These are phyloP conservation scores for Microctenopoma steveboyesi DNA, from an alignment of 2,797 vertebrate genomes.

Conservation along the genomic window DNA sequence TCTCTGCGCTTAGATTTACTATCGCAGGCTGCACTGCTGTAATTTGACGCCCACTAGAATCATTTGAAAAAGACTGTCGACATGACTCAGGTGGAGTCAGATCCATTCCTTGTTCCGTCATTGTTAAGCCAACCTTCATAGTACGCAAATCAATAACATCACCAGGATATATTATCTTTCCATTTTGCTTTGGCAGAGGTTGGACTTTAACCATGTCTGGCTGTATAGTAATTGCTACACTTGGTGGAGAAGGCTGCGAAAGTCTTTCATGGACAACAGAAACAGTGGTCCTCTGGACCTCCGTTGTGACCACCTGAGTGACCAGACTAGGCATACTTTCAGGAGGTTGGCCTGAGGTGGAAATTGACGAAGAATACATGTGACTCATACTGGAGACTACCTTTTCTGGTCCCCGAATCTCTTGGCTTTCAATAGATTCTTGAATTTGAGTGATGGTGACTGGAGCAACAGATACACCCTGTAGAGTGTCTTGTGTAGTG, in stretches of 20 bases:
- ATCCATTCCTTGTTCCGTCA: slow-evolving; percentile 90
- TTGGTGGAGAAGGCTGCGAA: slow-evolving; percentile 81
- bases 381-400: slow-evolving; percentile 86
- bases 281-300: slow-evolving; percentile 86
- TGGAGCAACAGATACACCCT: slow-evolving; percentile 69
- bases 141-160: slow-evolving; percentile 95
- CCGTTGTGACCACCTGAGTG: slow-evolving; percentile 86
- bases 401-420: slow-evolving; percentile 83
- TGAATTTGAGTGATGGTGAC: slow-evolving; percentile 83
- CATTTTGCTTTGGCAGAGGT: slow-evolving; percentile 86
- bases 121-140: slow-evolving; percentile 86
- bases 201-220: slow-evolving; percentile 83
- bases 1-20: slow-evolving; percentile 91
- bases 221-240: slow-evolving; percentile 76
- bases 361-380: slow-evolving; percentile 84
- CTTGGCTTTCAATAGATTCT: slow-evolving; percentile 85
- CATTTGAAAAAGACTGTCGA: slow-evolving; percentile 83
- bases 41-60: slow-evolving; percentile 84
- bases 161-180: slow-evolving; percentile 83
- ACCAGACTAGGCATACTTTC: slow-evolving; percentile 80
- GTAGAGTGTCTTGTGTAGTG: slow-evolving; percentile 59
- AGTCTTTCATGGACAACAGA: slow-evolving; percentile 86
- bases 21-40: slow-evolving; percentile 93
- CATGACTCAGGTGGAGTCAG: slow-evolving; percentile 88
- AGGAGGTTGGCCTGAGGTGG: slow-evolving; percentile 81